Conservation (phyloP, 2,113 vertebrate genomes). For the Vulpes vulpes region DNA sequence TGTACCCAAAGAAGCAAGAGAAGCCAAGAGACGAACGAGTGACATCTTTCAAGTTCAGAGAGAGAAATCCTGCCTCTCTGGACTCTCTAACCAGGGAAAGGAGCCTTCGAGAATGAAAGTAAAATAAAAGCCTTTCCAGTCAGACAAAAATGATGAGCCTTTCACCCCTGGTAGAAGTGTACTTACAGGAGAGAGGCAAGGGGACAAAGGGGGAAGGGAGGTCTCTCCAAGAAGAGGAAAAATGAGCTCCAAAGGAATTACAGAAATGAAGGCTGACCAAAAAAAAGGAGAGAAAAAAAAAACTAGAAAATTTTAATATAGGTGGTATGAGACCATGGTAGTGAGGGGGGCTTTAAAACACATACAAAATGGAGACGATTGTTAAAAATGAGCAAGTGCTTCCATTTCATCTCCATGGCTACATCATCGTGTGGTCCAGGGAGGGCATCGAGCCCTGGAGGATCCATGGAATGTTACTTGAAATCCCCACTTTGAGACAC, state of each 20-base stretch:
- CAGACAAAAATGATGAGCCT: neutral
- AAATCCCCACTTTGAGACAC: neutral
- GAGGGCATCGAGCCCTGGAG: rapidly evolving
- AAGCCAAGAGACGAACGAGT: neutral
- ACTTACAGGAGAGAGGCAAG: neutral
- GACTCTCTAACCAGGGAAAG: neutral
- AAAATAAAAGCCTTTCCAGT: neutral
- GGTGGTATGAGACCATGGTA: neutral
- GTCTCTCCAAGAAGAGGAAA: neutral
- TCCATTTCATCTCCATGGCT: neutral
- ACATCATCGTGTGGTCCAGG: rapidly evolving
- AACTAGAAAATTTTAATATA: neutral
- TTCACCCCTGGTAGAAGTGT: neutral
- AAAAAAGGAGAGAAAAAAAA: neutral
- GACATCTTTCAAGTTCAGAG: neutral
- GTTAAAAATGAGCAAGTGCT: neutral
- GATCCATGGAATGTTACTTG: neutral
- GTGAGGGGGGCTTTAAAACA: neutral
- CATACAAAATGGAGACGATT: neutral
- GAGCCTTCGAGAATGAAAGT: neutral
- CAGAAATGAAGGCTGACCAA: neutral
- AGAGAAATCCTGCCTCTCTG: neutral
- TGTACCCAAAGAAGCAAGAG: neutral
- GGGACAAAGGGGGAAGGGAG: no score
- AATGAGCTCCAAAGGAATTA: neutral